Evolutionary conservation across 1,140 invertebrate genomes (phyloP).

Genomic region (Eufriesea mexicana): DNA sequence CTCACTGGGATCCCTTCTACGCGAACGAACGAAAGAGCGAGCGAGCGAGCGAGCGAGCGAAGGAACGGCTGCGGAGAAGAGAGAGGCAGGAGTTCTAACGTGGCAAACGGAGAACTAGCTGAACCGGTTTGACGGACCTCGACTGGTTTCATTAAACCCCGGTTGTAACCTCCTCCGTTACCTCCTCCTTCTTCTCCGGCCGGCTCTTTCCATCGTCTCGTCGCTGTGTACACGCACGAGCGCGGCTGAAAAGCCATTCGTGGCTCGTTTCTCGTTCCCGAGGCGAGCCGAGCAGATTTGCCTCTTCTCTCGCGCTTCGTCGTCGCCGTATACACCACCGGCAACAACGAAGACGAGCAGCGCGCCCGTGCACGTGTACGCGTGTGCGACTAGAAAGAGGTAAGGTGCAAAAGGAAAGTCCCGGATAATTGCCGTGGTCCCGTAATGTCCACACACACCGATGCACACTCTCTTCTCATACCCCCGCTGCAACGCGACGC

Average conservation of each 20-base stretch:
- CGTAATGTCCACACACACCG: slow-evolving; percentile 52
- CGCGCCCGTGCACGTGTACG: neutral
- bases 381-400: slow-evolving; percentile 21
- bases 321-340: neutral
- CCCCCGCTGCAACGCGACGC: too few relatives aligned
- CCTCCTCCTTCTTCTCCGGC: slow-evolving; percentile 33
- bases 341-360: neutral
- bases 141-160: slow-evolving; percentile 80
- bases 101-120: slow-evolving; percentile 70
- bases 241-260: slow-evolving; percentile 52
- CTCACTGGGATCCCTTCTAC: slow-evolving; percentile 31
- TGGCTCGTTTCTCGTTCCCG: slow-evolving; percentile 54
- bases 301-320: slow-evolving; percentile 8
- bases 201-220: slow-evolving; percentile 49
- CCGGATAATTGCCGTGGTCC: slow-evolving; percentile 59
- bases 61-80: neutral
- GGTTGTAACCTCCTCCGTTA: slow-evolving; percentile 70
- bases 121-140: slow-evolving; percentile 76
- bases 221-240: slow-evolving; percentile 58
- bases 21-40: neutral
- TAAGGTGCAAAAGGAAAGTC: slow-evolving; percentile 60
- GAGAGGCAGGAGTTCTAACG: slow-evolving; percentile 44
- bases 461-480: slow-evolving; percentile 15
- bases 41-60: neutral
- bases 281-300: slow-evolving; percentile 30